Base-by-base conservation (phyloP, 2,888 invertebrate species). In the Apoda limacodes region DNA sequence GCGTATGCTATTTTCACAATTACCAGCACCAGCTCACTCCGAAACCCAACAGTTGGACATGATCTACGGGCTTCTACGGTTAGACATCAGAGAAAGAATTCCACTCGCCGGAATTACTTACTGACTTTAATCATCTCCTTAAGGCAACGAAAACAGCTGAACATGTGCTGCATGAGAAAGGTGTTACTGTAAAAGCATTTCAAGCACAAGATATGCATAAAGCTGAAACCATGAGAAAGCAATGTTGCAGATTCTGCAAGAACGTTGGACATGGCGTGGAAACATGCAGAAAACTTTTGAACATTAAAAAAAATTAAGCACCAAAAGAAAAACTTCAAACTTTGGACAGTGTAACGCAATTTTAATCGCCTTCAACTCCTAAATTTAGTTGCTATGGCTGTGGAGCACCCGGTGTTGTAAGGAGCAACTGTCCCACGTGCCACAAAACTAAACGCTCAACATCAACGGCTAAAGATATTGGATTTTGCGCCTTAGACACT, bases 361-460 rank as follows among this genome's bases (percentile, higher is more conserved):
- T 15, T 6, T 34, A 34, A 10, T 32, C 36, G 12, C 32, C 34
- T 1, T 28, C 33, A 2, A 5, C 23, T 10, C 32, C 40, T 2
- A 35, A 27, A 11, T 17, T 40, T 10, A 31, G 21, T 7, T 40
- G 37, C 17, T 37, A 37, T 12, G 40, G 40, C 10, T 40, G 37
- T n/a, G 37, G 40, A 22, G 29, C 40, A 10, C 38, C 38, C 2
- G 41, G 41, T 7, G 30, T 41, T 1, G 30, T 34, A 1, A 22
- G 40, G 9, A 34, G 27, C 10, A 36, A 34, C 12, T 41, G 36
- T 11, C 17, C 27, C 9, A 39, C 27, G 1, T 41, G 40, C 19
- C 9, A 24, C 9, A 24, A 24, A 24, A 9, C 12, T 13, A n/a
- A 30, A 9, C 21, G 19, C 5, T 3, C 20, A 9, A 3, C 4